Evolutionary conservation across 2,888 invertebrate genomes (phyloP), one percentile per base, ranked within the genome.

Genomic region (Rhagium mordax): DNA sequence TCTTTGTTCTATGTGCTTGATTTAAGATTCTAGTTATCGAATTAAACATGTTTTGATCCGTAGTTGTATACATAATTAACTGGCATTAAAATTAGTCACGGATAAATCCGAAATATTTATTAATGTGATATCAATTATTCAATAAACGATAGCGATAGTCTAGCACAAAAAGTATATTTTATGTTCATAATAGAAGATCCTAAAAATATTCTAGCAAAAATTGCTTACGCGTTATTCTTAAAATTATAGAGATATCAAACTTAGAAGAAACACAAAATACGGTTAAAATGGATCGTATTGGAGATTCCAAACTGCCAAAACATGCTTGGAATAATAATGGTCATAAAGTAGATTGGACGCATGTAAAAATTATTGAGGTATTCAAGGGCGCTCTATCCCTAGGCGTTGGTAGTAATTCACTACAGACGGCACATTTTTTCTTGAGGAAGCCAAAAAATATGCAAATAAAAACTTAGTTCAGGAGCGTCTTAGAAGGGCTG

Each of bases 311-410:
- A 67, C 67, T 55, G 57, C 51, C 41, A 18, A 51, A 57, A 27
- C 57, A 41, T 27, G 67, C 21, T 41, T 29, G 29, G 67, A 55
- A 67, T 67, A 57, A 57, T 47, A 67, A 67, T 41, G 57, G 16
- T 29, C 24, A 33, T 13, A 67, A 57, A 67, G 47, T 29, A 67
- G 41, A 67, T 67, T 67, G 67, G 24, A 65, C 51, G 65, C 57
- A 55, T 67, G 47, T 21, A 67, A 67, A 67, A 67, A 57, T n/a
- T 67, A 67, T 67, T 67, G 67, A 55, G 67, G 67, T 53, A 67
- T 67, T 67, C 67, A 61, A 47, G 41, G 16, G n/a, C 51, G 47
- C 47, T 55, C 20, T 47, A 15, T 47, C 24, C 57, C 67, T 20
- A 57, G 41, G 47, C 16, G 67, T 5, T n/a, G 47, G 55, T 20